These are phyloP conservation scores for Onychomys arenicola DNA, from an alignment of 2,797 vertebrate genomes.

Conservation along the genomic window DNA sequence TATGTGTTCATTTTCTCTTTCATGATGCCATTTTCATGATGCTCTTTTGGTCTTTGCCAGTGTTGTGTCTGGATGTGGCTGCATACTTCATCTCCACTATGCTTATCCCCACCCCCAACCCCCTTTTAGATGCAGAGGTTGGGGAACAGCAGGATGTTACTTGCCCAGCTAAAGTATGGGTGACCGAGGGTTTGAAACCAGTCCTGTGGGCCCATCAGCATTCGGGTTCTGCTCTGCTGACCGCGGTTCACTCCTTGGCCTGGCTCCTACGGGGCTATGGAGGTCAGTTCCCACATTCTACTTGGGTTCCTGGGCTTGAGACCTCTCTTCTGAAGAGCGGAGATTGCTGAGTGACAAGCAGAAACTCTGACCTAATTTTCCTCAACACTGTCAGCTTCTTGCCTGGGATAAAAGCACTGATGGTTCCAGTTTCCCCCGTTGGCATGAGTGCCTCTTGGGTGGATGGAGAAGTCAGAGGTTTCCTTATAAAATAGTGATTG, in stretches of 20 bases:
- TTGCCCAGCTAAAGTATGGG: neutral
- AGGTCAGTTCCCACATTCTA: rapidly evolving
- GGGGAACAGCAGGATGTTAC: neutral
- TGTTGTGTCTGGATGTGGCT: neutral
- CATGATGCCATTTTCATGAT: neutral
- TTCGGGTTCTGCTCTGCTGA: neutral
- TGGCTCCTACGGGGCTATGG: neutral
- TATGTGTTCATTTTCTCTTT: neutral
- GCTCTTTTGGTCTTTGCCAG: neutral
- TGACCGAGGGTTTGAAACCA: neutral
- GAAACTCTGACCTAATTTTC: neutral
- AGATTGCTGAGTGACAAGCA: neutral
- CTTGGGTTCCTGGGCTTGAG: neutral
- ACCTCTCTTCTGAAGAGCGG: neutral
- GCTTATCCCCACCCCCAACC: neutral
- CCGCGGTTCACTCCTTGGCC: rapidly evolving
- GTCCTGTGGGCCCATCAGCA: neutral
- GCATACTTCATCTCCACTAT: rapidly evolving
- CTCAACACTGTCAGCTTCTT: neutral
- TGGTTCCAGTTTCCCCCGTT: neutral
- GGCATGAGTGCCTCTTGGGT: neutral
- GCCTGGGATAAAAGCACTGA: neutral
- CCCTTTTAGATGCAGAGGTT: neutral
- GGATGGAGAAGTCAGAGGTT: neutral
- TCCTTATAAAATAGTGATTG: neutral